Conservation (phyloP, 2,113 vertebrate genomes). For the Mormyrus iriodes region DNA sequence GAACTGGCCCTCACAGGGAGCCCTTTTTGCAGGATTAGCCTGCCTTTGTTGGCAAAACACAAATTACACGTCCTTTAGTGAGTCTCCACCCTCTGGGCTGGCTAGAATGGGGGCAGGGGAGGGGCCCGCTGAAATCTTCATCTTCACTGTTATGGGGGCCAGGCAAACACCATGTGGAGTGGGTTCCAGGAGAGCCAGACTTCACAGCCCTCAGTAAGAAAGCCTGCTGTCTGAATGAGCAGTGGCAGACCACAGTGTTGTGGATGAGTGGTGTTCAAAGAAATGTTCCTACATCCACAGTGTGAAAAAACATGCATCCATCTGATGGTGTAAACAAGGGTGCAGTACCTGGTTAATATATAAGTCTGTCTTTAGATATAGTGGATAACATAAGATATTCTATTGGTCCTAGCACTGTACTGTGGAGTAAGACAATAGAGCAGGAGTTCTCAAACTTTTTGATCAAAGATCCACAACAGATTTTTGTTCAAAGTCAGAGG, state of each 20-base stretch:
- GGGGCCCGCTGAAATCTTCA: constrained; percentile 30
- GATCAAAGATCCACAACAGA: not conserved
- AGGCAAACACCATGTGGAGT: constrained; percentile 55
- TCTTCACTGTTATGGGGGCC: constrained; percentile 49
- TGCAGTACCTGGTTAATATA: not conserved
- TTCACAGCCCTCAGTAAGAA: constrained; percentile 57
- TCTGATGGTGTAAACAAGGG: not conserved
- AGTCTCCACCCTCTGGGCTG: constrained; percentile 41
- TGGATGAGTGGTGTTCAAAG: not conserved
- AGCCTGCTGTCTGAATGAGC: constrained; percentile 44
- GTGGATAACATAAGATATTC: not conserved
- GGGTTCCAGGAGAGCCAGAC: constrained; percentile 46
- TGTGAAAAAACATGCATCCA: not conserved
- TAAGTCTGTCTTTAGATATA: not conserved
- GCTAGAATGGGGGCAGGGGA: constrained; percentile 17
- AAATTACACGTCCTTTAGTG: constrained; percentile 65
- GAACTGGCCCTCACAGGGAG: constrained; percentile 55
- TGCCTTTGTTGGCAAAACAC: constrained; percentile 76
- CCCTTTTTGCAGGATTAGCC: constrained; percentile 70
- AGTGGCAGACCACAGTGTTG: not conserved
- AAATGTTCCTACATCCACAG: too few relatives aligned
- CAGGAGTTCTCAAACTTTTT: not conserved
- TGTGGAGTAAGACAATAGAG: not conserved
- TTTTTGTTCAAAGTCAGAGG: not conserved
- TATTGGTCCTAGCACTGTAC: not conserved